These are phyloP conservation scores for Pycnomerus fuliginosus DNA, from an alignment of 2,888 invertebrate genomes.

Conservation along the genomic window DNA sequence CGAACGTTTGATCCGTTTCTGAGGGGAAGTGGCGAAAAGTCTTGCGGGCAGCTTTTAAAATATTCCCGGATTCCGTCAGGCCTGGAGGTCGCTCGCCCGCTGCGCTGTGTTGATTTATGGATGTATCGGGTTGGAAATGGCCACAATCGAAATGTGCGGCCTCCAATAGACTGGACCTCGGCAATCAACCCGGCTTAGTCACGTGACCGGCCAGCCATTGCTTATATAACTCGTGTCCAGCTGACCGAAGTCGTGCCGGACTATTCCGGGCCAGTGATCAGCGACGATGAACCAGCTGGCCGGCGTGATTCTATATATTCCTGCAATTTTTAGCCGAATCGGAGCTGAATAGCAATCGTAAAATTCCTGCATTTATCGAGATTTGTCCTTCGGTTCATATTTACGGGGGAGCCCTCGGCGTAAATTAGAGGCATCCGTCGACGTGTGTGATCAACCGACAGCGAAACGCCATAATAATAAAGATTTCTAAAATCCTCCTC, in stretches of 20 bases:
- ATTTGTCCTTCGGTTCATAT: slow-evolving; percentile 16
- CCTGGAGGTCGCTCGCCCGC: slow-evolving; percentile 8
- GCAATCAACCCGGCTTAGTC: slow-evolving; percentile 25
- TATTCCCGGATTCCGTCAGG: slow-evolving; percentile 3
- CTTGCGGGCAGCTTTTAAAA: slow-evolving; percentile 3
- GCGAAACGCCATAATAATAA: background rate
- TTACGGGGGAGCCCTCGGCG: slow-evolving; percentile 9
- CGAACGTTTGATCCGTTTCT: slow-evolving; percentile 1
- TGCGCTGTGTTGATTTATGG: slow-evolving; percentile 24
- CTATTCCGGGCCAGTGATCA: slow-evolving; percentile 3
- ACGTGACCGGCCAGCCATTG: slow-evolving; percentile 19
- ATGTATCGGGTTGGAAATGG: slow-evolving; percentile 23
- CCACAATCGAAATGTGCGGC: slow-evolving; percentile 21
- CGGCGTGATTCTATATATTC: slow-evolving; percentile 13
- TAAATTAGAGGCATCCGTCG: background rate
- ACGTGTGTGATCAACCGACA: too few species aligned
- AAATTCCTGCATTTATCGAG: slow-evolving; percentile 13
- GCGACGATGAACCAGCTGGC: slow-evolving; percentile 14
- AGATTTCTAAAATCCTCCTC: background rate
- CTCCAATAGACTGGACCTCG: slow-evolving; percentile 17
- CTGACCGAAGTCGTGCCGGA: slow-evolving; percentile 11
- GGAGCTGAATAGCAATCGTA: slow-evolving; percentile 11
- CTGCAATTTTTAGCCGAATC: slow-evolving; percentile 8
- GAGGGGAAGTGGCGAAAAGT: slow-evolving; percentile 1
- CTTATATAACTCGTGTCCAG: slow-evolving; percentile 16